Conservation (phyloP, 2,797 vertebrate species). For the Borostomias antarcticus region DNA sequence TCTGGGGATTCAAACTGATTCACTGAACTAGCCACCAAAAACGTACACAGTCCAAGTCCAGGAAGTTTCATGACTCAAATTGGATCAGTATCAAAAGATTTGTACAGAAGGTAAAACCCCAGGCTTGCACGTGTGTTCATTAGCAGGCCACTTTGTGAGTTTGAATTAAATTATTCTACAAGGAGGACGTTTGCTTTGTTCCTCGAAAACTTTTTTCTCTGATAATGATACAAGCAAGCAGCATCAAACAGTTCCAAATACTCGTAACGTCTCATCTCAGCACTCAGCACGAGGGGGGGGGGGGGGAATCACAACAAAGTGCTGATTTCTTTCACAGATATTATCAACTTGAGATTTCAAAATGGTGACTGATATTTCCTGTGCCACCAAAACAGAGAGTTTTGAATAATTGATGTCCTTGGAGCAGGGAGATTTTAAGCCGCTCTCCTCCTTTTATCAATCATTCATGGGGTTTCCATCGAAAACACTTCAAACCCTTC, state of each 20-base stretch:
- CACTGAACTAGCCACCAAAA: too few relatives aligned
- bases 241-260: slow-evolving; percentile 30
- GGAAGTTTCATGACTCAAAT: not conserved
- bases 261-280: too few relatives aligned
- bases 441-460: slow-evolving; percentile 96
- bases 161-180: too few relatives aligned
- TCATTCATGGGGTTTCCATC: slow-evolving; percentile 99
- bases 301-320: slow-evolving; percentile 55
- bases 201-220: slow-evolving; percentile 20
- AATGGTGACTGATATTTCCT: slow-evolving; percentile 84
- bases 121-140: not conserved
- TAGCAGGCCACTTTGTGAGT: too few relatives aligned
- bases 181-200: too few relatives aligned
- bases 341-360: slow-evolving; percentile 79
- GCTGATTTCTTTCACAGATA: slow-evolving; percentile 81
- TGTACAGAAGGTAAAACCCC: too few relatives aligned
- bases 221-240: slow-evolving; percentile 33
- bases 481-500: slow-evolving; percentile 89
- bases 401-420: slow-evolving; percentile 97
- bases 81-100: slow-evolving; percentile 5
- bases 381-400: slow-evolving; percentile 87
- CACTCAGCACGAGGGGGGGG: slow-evolving; percentile 5
- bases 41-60: not conserved
- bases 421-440: slow-evolving; percentile 94
- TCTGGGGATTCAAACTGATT: not conserved